Conservation (phyloP, 2,888 invertebrate genomes). For the Nomada ferruginata region DNA sequence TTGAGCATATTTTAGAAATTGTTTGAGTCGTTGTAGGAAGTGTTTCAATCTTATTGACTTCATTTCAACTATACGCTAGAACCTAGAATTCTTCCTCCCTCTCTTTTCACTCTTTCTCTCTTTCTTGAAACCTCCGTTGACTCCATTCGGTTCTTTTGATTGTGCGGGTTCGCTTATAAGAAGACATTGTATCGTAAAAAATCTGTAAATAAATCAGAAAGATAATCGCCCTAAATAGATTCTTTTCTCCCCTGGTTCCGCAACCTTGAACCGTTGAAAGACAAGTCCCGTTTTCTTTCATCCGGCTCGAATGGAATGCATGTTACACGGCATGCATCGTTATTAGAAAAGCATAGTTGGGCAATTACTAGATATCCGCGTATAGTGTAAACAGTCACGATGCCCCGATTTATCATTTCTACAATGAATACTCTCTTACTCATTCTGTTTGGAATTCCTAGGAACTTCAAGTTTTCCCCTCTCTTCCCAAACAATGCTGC, state of each 20-base stretch:
- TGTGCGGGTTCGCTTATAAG: slow-evolving; percentile 59
- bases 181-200: slow-evolving; percentile 36
- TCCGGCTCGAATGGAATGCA: slow-evolving; percentile 23
- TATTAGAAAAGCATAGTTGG: slow-evolving; percentile 67
- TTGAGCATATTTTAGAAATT: slow-evolving; percentile 83
- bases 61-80: slow-evolving; percentile 80
- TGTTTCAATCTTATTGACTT: slow-evolving; percentile 79
- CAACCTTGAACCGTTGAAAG: slow-evolving; percentile 28
- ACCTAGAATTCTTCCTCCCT: slow-evolving; percentile 57
- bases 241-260: slow-evolving; percentile 17
- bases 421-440: slow-evolving; percentile 64
- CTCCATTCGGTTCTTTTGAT: slow-evolving; percentile 44
- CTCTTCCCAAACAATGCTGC: slow-evolving; percentile 71
- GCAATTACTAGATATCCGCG: slow-evolving; percentile 72
- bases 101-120: slow-evolving; percentile 34
- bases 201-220: slow-evolving; percentile 51
- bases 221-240: slow-evolving; percentile 45
- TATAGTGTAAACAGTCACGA: slow-evolving; percentile 78
- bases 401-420: slow-evolving; percentile 69
- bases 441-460: slow-evolving; percentile 76
- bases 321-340: not conserved
- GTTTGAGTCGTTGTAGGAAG: slow-evolving; percentile 83
- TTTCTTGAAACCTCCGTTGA: slow-evolving; percentile 17
- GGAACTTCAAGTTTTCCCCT: slow-evolving; percentile 78
- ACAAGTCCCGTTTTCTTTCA: slow-evolving; percentile 2